phyloP scores from a whole-genome alignment of 2,888 invertebrate species.

The Anthophora plumipes region DNA sequence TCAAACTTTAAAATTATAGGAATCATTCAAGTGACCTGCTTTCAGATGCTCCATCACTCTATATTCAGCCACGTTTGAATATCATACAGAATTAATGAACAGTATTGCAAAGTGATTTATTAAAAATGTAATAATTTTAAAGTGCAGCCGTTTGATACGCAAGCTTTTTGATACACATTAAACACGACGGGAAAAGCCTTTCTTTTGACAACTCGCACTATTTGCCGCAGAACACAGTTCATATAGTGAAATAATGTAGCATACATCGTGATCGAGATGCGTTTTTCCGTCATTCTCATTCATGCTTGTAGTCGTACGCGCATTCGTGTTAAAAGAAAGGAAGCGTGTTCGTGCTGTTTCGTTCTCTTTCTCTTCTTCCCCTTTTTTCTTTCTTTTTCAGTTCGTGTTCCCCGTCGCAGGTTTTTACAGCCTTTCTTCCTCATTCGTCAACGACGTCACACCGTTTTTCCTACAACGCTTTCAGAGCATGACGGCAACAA shows the following conservation, averaged over 20 bases:
- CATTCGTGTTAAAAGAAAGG: not conserved
- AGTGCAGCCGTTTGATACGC: too few relatives aligned
- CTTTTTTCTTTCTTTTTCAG: not conserved
- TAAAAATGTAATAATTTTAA: too few relatives aligned
- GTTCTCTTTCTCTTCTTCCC: not conserved
- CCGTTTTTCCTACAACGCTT: slow-evolving; percentile 31
- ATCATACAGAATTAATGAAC: too few relatives aligned
- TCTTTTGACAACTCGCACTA: too few relatives aligned
- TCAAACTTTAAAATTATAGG: too few relatives aligned
- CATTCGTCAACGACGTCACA: slow-evolving; percentile 35
- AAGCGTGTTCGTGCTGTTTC: not conserved
- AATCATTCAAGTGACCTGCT: too few relatives aligned
- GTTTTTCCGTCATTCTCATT: slow-evolving; percentile 13
- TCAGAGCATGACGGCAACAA: slow-evolving; percentile 30
- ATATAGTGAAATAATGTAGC: slow-evolving; percentile 3
- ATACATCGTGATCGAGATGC: not conserved
- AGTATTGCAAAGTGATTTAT: too few relatives aligned
- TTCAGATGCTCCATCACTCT: too few relatives aligned
- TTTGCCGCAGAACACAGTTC: too few relatives aligned
- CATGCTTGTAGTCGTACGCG: slow-evolving; percentile 12
- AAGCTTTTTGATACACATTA: too few relatives aligned
- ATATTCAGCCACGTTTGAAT: too few relatives aligned
- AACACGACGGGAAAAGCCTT: too few relatives aligned
- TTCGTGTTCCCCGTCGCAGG: slow-evolving; percentile 25
- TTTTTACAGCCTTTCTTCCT: slow-evolving; percentile 28